These are phyloP conservation scores for Hyles vespertilio DNA, from an alignment of 1,140 invertebrate species.

Conservation along the genomic window DNA sequence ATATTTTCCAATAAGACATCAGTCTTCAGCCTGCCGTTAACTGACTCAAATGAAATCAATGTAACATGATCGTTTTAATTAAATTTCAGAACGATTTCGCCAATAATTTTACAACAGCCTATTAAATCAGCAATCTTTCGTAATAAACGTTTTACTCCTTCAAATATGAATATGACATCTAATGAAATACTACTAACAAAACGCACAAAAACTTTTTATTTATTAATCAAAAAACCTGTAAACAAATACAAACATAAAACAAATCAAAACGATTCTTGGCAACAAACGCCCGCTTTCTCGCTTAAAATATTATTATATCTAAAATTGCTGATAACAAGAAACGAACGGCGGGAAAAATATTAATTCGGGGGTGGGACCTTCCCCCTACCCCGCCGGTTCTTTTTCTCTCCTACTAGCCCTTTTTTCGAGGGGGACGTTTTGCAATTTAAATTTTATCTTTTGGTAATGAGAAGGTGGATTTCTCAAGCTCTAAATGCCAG, in stretches of 20 bases:
- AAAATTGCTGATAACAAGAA: slow-evolving; percentile 24
- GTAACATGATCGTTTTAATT: no score
- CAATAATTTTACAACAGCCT: no score
- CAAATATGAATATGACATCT: no score
- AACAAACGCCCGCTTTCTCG: not conserved
- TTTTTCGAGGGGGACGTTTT: slow-evolving; percentile 59
- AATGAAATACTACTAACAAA: no score
- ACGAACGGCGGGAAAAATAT: slow-evolving; percentile 37
- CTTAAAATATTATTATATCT: slow-evolving; percentile 22
- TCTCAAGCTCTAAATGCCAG: slow-evolving; percentile 1
- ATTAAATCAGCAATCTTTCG: no score
- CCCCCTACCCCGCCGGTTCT: slow-evolving; percentile 34
- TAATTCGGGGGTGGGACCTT: slow-evolving; percentile 30
- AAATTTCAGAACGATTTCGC: no score
- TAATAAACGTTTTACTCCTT: no score
- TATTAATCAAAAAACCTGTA: not conserved
- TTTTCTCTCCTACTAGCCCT: slow-evolving; percentile 57
- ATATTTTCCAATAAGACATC: no score
- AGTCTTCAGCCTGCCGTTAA: no score
- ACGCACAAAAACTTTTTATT: no score
- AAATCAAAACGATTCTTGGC: not conserved
- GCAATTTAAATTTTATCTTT: slow-evolving; percentile 70
- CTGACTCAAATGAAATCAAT: no score
- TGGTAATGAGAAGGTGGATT: slow-evolving; percentile 38
- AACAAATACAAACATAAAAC: not conserved